A percentile compares a stretch with the other conserved stretches of the same genome.
phyloP scores from a whole-genome alignment of 2,797 vertebrate genomes.

The Catamblyrhynchus diadema region DNA sequence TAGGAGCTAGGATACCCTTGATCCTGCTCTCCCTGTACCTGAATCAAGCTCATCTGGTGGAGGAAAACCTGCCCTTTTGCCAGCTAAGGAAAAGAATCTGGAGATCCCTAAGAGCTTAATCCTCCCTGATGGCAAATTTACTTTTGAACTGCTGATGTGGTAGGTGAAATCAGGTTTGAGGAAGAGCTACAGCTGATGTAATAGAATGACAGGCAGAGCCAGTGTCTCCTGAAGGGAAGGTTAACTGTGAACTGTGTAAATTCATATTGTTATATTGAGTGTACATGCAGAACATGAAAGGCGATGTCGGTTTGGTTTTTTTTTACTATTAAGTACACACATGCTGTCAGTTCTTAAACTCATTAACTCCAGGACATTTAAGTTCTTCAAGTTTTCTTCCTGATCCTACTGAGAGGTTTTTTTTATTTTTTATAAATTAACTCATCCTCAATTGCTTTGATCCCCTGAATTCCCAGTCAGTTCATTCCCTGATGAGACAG shows the following conservation, averaged over 20 bases:
- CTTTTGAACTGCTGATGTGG: not conserved
- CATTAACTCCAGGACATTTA: slow-evolving; percentile 16
- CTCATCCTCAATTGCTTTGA: slow-evolving; percentile 29
- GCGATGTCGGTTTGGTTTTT: accelerated
- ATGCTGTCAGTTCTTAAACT: slow-evolving; percentile 13
- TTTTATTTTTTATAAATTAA: slow-evolving; percentile 10
- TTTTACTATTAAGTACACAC: not conserved
- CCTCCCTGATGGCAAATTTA: not conserved
- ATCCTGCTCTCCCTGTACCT: not conserved
- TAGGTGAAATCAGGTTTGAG: not conserved
- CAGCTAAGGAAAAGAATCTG: not conserved
- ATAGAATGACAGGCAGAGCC: not conserved
- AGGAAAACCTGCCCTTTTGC: not conserved
- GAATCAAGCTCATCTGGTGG: not conserved
- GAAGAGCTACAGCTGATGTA: not conserved
- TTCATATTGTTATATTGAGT: not conserved
- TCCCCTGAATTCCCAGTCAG: slow-evolving; percentile 26
- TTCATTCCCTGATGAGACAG: slow-evolving; percentile 35
- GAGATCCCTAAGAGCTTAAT: not conserved
- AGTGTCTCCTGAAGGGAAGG: not conserved
- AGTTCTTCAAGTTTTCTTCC: slow-evolving; percentile 2
- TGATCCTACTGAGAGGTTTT: slow-evolving; percentile 15
- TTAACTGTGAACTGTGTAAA: not conserved
- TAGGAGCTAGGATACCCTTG: not conserved
- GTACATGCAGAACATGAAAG: not conserved